Base-by-base conservation (phyloP, 2,797 vertebrate species). In the Pelochelys cantorii region DNA sequence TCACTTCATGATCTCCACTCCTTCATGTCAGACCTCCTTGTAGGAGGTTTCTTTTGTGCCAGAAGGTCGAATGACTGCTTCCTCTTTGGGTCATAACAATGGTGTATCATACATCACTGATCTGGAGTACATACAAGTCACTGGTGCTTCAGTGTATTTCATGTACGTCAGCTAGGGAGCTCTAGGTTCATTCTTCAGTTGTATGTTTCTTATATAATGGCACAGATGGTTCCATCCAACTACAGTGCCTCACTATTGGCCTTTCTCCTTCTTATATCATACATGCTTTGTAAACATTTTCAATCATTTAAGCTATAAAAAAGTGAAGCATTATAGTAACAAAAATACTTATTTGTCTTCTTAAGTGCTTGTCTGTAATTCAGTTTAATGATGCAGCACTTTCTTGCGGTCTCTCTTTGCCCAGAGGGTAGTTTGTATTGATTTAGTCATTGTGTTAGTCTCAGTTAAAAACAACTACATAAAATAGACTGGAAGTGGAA, bases 361-460 rank as follows among this genome's bases (percentile, higher is more conserved):
- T 97, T 96, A 98, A 98, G 96, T 97, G 94, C 91, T 98, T 97
- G 96, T 96, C 94, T 92, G 86, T 98, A 98, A 98, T 98, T 98
- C 97, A 98, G 96, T 97, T 98, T 98, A 98, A 98, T 97, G 97
- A 97, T 94, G 92, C 95, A 97, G 93, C 96, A 94, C 96, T 97
- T 98, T 97, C 92, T 95, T 96, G 83, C 93, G 95, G 96, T 97
- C 95, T 97, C 83, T 93, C 94, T 86, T 92, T 97, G 92, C 97
- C 97, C 96, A 29, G 23, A 95, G 97, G 94, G 89, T 94, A 95
- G 90, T 98, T 97, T 95, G 95, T 98, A 98, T 98, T 97, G 98
- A 98, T 98, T 98, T 96, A 97, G 91, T 90, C 95, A 95, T 98
- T 97, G 93, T 96, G 84, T 97, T 97, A 95, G 96, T 95, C 97